Conservation (phyloP, 2,888 invertebrate genomes). For the Amiota minor region DNA sequence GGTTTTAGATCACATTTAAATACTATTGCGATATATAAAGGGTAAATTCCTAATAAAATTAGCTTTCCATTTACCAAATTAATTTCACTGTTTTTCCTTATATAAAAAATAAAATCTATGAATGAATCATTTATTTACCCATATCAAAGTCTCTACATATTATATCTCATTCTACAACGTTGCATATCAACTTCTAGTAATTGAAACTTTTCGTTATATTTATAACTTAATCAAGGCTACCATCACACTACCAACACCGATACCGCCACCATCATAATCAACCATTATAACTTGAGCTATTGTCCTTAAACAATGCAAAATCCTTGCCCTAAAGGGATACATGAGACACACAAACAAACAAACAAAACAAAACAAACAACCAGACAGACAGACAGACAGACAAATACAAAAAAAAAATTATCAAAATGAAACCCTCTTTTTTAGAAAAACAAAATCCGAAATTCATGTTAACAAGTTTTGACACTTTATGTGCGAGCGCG, state of each 20-base stretch:
- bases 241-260: neutral
- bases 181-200: constrained; percentile 19
- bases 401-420: neutral
- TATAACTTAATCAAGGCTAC: constrained; percentile 43
- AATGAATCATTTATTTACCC: no score
- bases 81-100: no score
- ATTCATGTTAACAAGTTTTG: constrained; percentile 30
- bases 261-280: no score
- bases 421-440: neutral
- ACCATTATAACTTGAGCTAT: constrained; percentile 38
- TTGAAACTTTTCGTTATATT: constrained; percentile 41
- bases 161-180: no score
- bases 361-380: neutral
- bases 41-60: no score
- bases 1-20: no score
- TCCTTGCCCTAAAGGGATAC: constrained; percentile 15
- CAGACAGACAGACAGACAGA: no score
- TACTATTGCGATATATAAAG: no score
- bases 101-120: no score
- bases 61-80: no score
- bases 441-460: constrained; percentile 29
- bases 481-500: constrained; percentile 22
- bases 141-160: no score
- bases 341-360: neutral
- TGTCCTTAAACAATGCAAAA: constrained; percentile 23